Conservation (phyloP, 2,888 invertebrate species). For the Monochamus alternatus region DNA sequence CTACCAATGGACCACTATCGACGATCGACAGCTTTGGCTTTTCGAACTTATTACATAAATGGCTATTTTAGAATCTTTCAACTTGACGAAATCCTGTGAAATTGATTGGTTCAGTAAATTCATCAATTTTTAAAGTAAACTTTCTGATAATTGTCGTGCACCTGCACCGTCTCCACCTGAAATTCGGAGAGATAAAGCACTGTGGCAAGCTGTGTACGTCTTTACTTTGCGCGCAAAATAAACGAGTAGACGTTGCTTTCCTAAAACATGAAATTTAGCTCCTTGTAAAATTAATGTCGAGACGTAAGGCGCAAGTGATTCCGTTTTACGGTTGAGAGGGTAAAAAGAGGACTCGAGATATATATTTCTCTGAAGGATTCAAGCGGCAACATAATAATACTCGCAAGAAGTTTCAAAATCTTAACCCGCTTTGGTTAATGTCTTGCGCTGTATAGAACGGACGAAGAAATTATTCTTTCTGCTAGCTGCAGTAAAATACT, state of each 20-base stretch:
- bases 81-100: too few relatives aligned
- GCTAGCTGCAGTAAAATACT: too few relatives aligned
- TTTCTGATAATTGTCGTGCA: background rate
- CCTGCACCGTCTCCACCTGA: background rate
- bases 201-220: background rate
- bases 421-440: too few relatives aligned
- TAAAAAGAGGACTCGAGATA: background rate
- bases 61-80: too few relatives aligned
- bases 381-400: background rate
- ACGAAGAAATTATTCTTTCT: too few relatives aligned
- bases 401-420: too few relatives aligned
- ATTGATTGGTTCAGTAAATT: too few relatives aligned
- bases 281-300: constrained; percentile 4
- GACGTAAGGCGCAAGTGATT: background rate
- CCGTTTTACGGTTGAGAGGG: background rate
- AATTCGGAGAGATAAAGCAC: background rate
- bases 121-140: too few relatives aligned
- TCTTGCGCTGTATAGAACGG: too few relatives aligned
- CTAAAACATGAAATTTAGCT: constrained; percentile 16
- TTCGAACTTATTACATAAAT: too few relatives aligned
- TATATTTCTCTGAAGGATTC: background rate
- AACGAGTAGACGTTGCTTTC: constrained; percentile 4
- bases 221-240: background rate
- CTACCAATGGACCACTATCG: too few relatives aligned
- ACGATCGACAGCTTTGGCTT: too few relatives aligned